A percentile compares a stretch with the other conserved stretches of the same genome.
Conservation (phyloP, 2,797 vertebrate genomes). For the Galago senegalensis region DNA sequence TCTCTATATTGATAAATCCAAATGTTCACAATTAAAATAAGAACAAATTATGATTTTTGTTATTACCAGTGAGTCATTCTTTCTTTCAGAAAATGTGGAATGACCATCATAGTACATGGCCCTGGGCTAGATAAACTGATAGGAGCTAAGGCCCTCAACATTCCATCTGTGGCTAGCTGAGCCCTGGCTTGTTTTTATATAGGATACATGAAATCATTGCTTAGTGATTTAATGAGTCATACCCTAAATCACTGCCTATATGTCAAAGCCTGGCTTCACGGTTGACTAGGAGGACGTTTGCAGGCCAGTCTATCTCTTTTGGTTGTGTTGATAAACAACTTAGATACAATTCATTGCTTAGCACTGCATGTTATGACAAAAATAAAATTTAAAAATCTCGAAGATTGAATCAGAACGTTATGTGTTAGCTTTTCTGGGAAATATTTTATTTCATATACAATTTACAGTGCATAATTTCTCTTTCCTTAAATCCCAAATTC, state of each 20-base stretch:
- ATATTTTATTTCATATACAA: not conserved
- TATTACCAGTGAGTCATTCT: slow-evolving; percentile 16
- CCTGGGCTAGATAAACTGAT: not conserved
- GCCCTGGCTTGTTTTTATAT: slow-evolving; percentile 14
- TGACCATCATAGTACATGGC: not conserved
- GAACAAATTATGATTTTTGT: slow-evolving; percentile 1
- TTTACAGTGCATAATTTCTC: not conserved
- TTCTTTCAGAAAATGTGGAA: slow-evolving; percentile 46
- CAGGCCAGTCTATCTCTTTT: slow-evolving; percentile 48
- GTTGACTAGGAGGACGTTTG: slow-evolving; percentile 29
- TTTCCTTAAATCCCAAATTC: not conserved
- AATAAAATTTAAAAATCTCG: slow-evolving; percentile 59
- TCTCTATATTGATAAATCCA: not conserved
- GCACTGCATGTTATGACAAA: slow-evolving; percentile 34
- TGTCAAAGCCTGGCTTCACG: slow-evolving; percentile 35
- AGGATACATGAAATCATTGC: slow-evolving; percentile 52
- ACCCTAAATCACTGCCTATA: slow-evolving; percentile 20
- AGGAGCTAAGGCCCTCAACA: not conserved
- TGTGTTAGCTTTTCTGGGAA: not conserved
- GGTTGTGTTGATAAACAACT: slow-evolving; percentile 44
- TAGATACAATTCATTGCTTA: slow-evolving; percentile 53
- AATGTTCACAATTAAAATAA: not conserved
- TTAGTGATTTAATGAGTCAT: slow-evolving; percentile 70
- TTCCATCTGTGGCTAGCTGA: not conserved
- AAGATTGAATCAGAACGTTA: slow-evolving; percentile 44